phyloP scores from a whole-genome alignment of 2,797 vertebrate species.

The Periophthalmus magnuspinnatus region DNA sequence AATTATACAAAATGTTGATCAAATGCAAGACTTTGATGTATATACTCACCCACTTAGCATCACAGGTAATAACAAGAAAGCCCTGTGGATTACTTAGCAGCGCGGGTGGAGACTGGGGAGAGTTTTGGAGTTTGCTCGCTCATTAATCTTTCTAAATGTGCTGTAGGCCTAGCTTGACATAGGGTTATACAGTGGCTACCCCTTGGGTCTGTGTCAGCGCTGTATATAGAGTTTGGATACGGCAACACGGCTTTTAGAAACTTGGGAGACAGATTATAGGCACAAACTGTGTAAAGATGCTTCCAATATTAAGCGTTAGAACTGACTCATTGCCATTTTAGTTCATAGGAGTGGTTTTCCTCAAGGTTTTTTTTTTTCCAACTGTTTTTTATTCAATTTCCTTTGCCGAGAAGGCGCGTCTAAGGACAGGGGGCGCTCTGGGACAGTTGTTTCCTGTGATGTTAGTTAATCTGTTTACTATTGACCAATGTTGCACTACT shows the following conservation, averaged over 20 bases:
- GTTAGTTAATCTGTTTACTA: no score
- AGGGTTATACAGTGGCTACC: constrained; percentile 48
- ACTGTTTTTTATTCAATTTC: no score
- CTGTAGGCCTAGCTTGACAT: constrained; percentile 67
- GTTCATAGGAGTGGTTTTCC: no score
- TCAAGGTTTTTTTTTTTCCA: no score
- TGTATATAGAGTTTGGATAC: constrained; percentile 34
- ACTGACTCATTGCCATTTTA: constrained; percentile 28
- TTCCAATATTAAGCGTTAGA: constrained; percentile 51
- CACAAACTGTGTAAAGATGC: constrained; percentile 29
- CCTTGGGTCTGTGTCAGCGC: constrained; percentile 51
- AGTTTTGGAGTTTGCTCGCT: constrained; percentile 54
- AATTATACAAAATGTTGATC: constrained; percentile 55
- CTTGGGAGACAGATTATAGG: constrained; percentile 18
- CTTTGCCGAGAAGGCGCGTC: no score
- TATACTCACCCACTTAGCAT: constrained; percentile 61
- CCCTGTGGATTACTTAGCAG: constrained; percentile 61
- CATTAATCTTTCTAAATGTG: constrained; percentile 76
- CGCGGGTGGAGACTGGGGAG: constrained; percentile 51
- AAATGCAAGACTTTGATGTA: constrained; percentile 55
- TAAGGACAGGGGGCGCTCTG: no score
- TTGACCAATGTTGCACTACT: no score
- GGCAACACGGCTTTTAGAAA: constrained; percentile 38
- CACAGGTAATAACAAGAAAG: constrained; percentile 63
- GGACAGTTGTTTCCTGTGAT: no score